Conservation (phyloP, 1,140 invertebrate genomes). For the Pogonomyrmex californicus region DNA sequence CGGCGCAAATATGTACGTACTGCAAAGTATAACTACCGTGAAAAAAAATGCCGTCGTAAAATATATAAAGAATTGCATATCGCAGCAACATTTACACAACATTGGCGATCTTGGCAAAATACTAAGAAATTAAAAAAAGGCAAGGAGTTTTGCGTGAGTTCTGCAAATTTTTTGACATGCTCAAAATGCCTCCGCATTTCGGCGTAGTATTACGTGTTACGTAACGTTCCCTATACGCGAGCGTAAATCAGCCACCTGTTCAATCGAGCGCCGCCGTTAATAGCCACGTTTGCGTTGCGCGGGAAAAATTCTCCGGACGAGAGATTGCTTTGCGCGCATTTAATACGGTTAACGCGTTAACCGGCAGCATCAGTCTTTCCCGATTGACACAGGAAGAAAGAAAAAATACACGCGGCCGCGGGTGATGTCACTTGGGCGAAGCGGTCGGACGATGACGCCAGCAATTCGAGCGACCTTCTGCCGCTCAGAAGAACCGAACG, state of each 20-base stretch:
- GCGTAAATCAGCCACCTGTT: slow-evolving; percentile 43
- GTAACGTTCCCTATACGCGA: slow-evolving; percentile 43
- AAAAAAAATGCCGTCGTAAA: neutral
- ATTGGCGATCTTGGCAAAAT: neutral
- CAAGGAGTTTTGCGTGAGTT: neutral
- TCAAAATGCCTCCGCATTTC: slow-evolving; percentile 17
- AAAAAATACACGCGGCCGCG: neutral
- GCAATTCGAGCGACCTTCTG: slow-evolving; percentile 26
- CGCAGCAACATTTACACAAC: neutral
- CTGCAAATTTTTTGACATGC: neutral
- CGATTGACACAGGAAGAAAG: slow-evolving; percentile 45
- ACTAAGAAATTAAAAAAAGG: neutral
- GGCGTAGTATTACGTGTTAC: slow-evolving; percentile 10
- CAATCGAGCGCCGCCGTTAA: neutral
- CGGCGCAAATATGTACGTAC: neutral
- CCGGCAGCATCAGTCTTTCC: slow-evolving; percentile 26
- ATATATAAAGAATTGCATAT: neutral
- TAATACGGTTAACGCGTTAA: slow-evolving; percentile 12
- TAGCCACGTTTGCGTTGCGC: neutral
- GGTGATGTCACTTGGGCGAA: slow-evolving; percentile 44
- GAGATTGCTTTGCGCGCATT: neutral
- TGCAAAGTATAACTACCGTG: neutral
- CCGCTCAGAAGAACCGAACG: neutral
- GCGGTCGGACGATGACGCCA: slow-evolving; percentile 50
- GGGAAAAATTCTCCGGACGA: neutral